Conservation (phyloP, 2,888 invertebrate species). For the Meandrusa payeni region DNA sequence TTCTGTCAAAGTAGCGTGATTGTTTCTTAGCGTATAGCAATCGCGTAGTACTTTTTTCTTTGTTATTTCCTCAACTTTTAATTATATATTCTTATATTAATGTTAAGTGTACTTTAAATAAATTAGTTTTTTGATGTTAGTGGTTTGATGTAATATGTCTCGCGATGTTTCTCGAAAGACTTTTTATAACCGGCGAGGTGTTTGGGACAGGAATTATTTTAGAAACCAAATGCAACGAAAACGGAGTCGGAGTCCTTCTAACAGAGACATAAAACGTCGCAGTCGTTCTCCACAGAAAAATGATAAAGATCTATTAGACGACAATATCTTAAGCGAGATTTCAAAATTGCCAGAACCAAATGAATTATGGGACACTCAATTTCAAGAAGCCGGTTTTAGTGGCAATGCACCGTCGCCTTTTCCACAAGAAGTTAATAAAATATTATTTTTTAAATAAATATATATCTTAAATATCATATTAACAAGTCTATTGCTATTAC, state of each 20-base stretch:
- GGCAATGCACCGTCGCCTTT: slow-evolving; percentile 25
- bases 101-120: no score
- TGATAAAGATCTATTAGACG: slow-evolving; percentile 63
- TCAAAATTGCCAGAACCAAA: slow-evolving; percentile 67
- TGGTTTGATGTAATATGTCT: slow-evolving; percentile 34
- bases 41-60: no score
- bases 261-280: slow-evolving; percentile 43
- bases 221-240: slow-evolving; percentile 41
- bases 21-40: no score
- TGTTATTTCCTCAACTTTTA: no score
- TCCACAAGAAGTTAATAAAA: slow-evolving; percentile 31
- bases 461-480: no score
- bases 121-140: no score
- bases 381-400: slow-evolving; percentile 46
- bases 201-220: slow-evolving; percentile 44
- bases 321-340: slow-evolving; percentile 67
- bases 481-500: no score
- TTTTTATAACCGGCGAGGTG: slow-evolving; percentile 32
- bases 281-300: slow-evolving; percentile 59
- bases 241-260: slow-evolving; percentile 50
- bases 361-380: slow-evolving; percentile 67
- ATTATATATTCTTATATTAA: no score
- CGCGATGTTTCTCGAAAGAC: slow-evolving; percentile 33
- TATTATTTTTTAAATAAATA: no score
- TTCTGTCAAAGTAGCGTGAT: not conserved